phyloP scores from a whole-genome alignment of 2,888 invertebrate genomes.

The Netelia melanura region DNA sequence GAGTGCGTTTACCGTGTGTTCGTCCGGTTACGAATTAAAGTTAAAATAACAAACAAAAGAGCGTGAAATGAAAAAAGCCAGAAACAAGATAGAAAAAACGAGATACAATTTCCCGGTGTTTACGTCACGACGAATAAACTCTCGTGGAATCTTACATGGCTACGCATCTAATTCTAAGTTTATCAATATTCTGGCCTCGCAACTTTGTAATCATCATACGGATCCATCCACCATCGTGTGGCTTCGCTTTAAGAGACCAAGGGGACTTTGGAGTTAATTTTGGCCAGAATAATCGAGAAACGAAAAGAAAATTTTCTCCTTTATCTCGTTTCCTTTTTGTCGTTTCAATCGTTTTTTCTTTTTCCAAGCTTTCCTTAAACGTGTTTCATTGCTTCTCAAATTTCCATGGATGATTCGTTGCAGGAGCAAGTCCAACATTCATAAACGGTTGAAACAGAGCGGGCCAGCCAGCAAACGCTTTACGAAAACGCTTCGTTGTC shows the following conservation, averaged over 20 bases:
- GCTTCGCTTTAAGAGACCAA: background rate
- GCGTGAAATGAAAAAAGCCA: background rate
- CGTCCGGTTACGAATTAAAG: background rate
- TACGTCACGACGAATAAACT: conserved; percentile 61
- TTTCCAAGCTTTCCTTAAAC: background rate
- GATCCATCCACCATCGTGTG: background rate
- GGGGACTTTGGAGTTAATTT: conserved; percentile 10
- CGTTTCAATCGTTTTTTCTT: background rate
- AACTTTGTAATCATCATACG: conserved; percentile 2
- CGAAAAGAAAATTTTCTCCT: background rate
- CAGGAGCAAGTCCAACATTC: conserved; percentile 42
- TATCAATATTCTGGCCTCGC: conserved; percentile 19
- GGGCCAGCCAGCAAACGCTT: conserved; percentile 59
- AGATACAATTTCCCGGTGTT: conserved; percentile 15
- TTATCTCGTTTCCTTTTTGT: background rate
- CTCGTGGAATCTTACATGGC: conserved; percentile 38
- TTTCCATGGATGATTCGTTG: conserved; percentile 37
- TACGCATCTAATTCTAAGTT: conserved; percentile 43
- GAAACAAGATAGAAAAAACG: background rate
- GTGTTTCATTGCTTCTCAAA: background rate
- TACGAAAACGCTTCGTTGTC: conserved; percentile 58
- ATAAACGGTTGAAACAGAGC: conserved; percentile 51
- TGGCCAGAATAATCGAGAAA: conserved; percentile 46
- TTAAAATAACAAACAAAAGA: conserved; percentile 1
- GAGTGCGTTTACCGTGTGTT: background rate